These are phyloP conservation scores for Platorchestia sp. DNA, from an alignment of 1,140 invertebrate genomes.

Conservation along the genomic window DNA sequence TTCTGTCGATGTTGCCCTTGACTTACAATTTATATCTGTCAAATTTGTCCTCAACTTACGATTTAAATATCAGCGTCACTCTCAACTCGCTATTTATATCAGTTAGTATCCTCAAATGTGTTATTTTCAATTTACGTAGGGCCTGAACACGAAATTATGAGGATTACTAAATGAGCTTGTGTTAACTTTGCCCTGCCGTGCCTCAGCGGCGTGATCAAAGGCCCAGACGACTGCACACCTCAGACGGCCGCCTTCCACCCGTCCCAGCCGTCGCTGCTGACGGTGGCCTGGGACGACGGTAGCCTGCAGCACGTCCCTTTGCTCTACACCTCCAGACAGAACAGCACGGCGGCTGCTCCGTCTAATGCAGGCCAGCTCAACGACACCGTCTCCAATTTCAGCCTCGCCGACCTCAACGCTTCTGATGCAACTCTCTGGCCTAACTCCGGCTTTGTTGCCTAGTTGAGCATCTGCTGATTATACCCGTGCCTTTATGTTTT, in stretches of 20 bases:
- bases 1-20: no score
- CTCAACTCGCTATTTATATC: no score
- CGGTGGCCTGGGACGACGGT: conserved; percentile 44
- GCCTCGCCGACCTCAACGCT: not conserved
- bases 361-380: not conserved
- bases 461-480: not conserved
- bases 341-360: not conserved
- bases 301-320: conserved; percentile 31
- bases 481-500: no score
- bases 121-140: no score
- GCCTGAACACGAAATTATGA: no score
- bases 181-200: no score
- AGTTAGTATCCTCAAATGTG: no score
- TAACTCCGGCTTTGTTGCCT: not conserved
- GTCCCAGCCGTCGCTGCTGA: conserved; percentile 18
- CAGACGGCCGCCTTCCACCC: conserved; percentile 16
- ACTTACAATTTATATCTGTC: no score
- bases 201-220: conserved; percentile 19
- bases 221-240: not conserved
- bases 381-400: not conserved
- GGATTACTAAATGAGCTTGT: no score
- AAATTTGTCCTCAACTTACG: no score
- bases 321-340: conserved; percentile 2
- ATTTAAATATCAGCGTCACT: no score
- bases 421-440: not conserved